These are phyloP conservation scores for Hirundo rustica DNA, from an alignment of 2,797 vertebrate species.

Conservation along the genomic window DNA sequence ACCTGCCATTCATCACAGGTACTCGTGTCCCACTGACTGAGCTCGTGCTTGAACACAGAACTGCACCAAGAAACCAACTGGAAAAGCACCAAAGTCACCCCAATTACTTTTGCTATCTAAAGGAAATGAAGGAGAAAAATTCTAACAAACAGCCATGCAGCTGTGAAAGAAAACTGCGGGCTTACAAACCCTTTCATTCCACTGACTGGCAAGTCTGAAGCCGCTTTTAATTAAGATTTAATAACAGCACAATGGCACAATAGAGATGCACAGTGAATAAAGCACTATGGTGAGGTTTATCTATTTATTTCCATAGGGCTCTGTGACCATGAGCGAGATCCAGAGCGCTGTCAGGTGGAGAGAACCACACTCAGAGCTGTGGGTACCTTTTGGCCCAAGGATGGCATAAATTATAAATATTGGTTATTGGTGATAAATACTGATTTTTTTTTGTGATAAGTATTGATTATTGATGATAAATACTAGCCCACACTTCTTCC, in stretches of 20 bases:
- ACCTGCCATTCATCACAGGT: slow-evolving; percentile 14
- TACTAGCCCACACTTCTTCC: not conserved
- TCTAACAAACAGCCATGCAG: not conserved
- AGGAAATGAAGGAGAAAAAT: slow-evolving; percentile 10
- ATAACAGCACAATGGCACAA: not conserved
- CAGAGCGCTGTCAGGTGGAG: not conserved
- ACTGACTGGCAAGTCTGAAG: not conserved
- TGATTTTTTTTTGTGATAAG: no score
- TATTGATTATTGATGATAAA: no score
- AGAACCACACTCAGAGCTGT: not conserved
- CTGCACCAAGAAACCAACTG: not conserved
- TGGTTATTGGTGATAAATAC: no score
- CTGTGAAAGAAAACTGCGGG: not conserved
- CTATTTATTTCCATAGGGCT: not conserved
- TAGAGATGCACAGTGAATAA: not conserved
- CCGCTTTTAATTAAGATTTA: slow-evolving; percentile 47
- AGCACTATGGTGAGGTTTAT: not conserved
- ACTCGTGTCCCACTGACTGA: not conserved
- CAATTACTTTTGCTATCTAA: not conserved
- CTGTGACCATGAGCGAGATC: not conserved
- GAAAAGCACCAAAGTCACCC: not conserved
- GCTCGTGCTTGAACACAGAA: not conserved
- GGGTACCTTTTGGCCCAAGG: not conserved
- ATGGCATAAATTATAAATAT: no score
- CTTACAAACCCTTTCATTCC: not conserved